Conservation (phyloP, 2,113 vertebrate genomes). For the Ardeotis arabs region DNA sequence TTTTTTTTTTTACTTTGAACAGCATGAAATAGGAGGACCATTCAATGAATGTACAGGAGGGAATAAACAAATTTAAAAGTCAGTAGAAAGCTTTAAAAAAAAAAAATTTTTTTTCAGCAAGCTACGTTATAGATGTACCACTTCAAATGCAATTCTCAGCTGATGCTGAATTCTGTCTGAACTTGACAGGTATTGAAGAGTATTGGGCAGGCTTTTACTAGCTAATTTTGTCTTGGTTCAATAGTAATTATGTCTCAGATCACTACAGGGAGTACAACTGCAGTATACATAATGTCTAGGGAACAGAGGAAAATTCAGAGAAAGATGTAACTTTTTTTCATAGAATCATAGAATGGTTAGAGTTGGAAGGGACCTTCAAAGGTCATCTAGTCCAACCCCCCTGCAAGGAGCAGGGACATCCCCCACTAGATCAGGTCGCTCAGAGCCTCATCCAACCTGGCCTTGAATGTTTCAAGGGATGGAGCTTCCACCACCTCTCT, state of each 20-base stretch:
- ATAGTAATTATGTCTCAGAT: not conserved
- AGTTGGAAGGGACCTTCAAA: no score
- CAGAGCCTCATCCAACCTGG: no score
- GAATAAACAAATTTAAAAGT: not conserved
- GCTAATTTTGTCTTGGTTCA: not conserved
- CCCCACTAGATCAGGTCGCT: no score
- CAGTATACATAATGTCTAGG: not conserved
- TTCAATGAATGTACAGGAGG: not conserved
- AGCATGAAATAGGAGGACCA: not conserved
- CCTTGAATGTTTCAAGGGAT: no score
- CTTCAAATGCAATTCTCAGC: not conserved
- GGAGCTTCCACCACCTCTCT: no score
- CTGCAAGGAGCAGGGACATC: no score
- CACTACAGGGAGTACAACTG: accelerated
- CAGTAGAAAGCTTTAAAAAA: not conserved
- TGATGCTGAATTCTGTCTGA: not conserved
- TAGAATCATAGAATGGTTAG: no score
- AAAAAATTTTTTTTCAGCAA: not conserved
- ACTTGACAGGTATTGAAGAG: not conserved
- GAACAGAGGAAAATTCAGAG: not conserved
- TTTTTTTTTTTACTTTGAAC: not conserved
- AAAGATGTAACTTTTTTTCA: not conserved
- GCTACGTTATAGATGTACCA: not conserved
- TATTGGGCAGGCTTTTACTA: not conserved
- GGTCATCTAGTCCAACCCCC: no score